Evolutionary conservation across 2,113 vertebrate genomes (phyloP).

Genomic region (Halichoerus grypus): DNA sequence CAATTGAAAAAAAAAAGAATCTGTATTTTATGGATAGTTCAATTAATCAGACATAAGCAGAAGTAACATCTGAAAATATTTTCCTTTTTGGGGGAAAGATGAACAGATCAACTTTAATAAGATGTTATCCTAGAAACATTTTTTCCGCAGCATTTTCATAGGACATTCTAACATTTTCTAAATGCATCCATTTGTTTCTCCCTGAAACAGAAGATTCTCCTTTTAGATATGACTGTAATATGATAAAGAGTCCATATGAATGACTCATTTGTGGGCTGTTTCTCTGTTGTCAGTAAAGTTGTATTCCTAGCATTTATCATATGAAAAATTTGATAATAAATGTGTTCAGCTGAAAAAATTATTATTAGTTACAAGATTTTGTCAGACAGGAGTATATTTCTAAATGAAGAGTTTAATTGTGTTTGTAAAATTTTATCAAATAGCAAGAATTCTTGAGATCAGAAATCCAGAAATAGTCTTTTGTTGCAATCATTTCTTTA

Average conservation of each 20-base stretch:
- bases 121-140: neutral
- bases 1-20: neutral
- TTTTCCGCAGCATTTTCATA: neutral
- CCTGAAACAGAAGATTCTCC: neutral
- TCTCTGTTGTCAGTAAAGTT: neutral
- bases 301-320: constrained; percentile 23
- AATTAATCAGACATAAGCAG: neutral
- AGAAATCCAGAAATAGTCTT: neutral
- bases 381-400: neutral
- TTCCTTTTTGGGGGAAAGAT: neutral
- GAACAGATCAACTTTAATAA: neutral
- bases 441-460: neutral
- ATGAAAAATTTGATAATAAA: constrained; percentile 41
- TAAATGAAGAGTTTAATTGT: constrained; percentile 35
- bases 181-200: neutral
- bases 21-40: neutral
- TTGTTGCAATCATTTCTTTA: neutral
- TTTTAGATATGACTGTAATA: neutral
- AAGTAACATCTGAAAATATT: neutral
- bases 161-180: neutral
- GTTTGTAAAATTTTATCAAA: neutral
- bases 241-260: neutral
- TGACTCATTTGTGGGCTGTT: neutral
- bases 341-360: neutral
- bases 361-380: neutral